Evolutionary conservation across 2,797 vertebrate genomes (phyloP), one percentile per base, ranked within the genome.

Genomic region (Acanthopagrus latus): DNA sequence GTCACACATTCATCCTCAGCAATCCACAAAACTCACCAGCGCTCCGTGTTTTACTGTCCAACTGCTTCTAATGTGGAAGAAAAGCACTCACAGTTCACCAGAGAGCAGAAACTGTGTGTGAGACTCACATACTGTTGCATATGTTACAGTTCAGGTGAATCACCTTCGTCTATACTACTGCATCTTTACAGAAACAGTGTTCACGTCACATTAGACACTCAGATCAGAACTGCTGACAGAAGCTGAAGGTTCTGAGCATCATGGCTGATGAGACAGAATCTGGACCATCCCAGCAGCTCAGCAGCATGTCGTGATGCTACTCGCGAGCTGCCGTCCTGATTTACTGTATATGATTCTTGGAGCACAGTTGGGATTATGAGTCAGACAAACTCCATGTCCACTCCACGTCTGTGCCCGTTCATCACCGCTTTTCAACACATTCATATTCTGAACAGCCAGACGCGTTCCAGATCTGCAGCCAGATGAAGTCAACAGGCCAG

Each of bases 1-100:
- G 41, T 41, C 71, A 64, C 77, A 62, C 67, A 72, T 72, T 62
- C 27, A 56, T 77, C 71, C 59, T 69, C 60, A 68, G 80, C 66
- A 48, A 18, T 55, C 54, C 66, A 5, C 6, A 52, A 67, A 57
- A 58, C 60, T 71, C 51, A 0, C 33, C 23, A 33, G 21, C 50
- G 43, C 27, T 12, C 43, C 59, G 20, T 11, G 56, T 66, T 71
- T 54, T 27, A 46, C 67, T 16, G 47, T 55, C 12, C 48, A 64
- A 63, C 13, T 0, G 46, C 7, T 13, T 66, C 21, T 51, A 56
- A 76, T 3, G 64, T 64, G 82, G 27, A 23, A 44, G 64, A 17
- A 64, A 16, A 3, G 11, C 3, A 27, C 23, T 51, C 14, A 18
- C 18, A 50, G 41, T 11, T 4, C 33, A 25, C 46, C 64, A 50